Evolutionary conservation across 2,888 invertebrate genomes (phyloP).

Genomic region (Xylota sylvarum): DNA sequence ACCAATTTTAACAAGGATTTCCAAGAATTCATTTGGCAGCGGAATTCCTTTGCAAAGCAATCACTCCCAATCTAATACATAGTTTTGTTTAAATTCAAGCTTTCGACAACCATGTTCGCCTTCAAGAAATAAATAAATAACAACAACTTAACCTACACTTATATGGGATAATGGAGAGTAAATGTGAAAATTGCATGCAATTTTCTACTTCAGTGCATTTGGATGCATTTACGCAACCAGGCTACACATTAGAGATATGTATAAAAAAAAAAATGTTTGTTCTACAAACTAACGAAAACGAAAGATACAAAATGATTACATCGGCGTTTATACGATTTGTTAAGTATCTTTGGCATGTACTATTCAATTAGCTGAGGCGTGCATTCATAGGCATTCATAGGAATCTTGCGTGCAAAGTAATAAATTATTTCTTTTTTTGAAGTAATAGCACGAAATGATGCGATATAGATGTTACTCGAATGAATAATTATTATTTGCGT

Average conservation of each 20-base stretch:
- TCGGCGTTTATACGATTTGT: conserved; percentile 2
- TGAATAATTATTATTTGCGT: too few relatives aligned
- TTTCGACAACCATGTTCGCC: background rate
- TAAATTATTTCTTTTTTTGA: background rate
- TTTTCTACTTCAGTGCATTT: conserved; percentile 37
- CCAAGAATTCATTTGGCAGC: too few relatives aligned
- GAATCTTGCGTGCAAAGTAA: background rate
- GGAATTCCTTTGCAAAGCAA: background rate
- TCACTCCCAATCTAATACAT: background rate
- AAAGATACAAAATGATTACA: conserved; percentile 24
- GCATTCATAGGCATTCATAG: conserved; percentile 3
- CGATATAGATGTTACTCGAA: too few relatives aligned
- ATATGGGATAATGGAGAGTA: conserved; percentile 36
- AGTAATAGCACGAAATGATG: background rate
- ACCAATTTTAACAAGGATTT: too few relatives aligned
- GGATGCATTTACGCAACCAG: background rate
- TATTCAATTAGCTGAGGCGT: conserved; percentile 11
- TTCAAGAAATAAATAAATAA: background rate
- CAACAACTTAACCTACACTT: conserved; percentile 9
- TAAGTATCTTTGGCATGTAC: conserved; percentile 11
- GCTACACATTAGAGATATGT: conserved; percentile 6
- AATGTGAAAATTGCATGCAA: conserved; percentile 51
- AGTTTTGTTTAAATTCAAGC: background rate
- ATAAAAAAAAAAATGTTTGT: background rate
- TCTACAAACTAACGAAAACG: conserved; percentile 6